phyloP scores from a whole-genome alignment of 2,797 vertebrate species.

The Myioborus melanocephalus region DNA sequence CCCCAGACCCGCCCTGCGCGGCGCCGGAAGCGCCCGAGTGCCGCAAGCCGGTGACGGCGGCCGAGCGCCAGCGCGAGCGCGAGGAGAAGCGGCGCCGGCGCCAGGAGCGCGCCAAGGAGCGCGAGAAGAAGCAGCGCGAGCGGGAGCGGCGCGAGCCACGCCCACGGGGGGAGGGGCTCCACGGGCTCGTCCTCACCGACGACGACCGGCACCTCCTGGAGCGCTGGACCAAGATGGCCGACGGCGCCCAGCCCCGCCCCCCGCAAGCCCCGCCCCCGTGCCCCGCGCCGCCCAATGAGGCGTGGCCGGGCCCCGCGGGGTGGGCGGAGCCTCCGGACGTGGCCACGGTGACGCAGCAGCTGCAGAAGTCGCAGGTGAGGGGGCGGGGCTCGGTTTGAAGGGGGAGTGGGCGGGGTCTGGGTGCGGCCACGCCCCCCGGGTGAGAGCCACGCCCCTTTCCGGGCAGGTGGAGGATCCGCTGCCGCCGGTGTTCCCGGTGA shows the following conservation, averaged over 20 bases:
- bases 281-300: not conserved
- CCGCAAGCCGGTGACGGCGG: constrained; percentile 88
- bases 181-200: constrained; percentile 87
- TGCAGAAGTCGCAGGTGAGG: constrained; percentile 92
- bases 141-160: constrained; percentile 71
- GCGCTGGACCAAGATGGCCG: constrained; percentile 87
- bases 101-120: constrained; percentile 87
- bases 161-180: constrained; percentile 71
- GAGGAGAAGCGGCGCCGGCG: constrained; percentile 89
- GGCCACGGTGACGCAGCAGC: constrained; percentile 90
- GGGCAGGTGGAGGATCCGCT: constrained; percentile 90
- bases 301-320: rapidly evolving
- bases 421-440: not conserved
- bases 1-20: constrained; percentile 47
- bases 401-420: not conserved
- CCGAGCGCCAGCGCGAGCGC: constrained; percentile 89
- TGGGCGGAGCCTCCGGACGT: constrained; percentile 69
- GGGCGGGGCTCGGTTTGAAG: not conserved
- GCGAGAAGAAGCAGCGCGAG: constrained; percentile 86
- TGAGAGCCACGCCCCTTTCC: no score
- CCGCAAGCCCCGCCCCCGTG: not conserved
- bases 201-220: constrained; percentile 90
- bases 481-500: constrained; percentile 90
- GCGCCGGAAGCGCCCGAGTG: constrained; percentile 74
- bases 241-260: not conserved